Conservation (phyloP, 2,113 vertebrate species). For the Bucco capensis region DNA sequence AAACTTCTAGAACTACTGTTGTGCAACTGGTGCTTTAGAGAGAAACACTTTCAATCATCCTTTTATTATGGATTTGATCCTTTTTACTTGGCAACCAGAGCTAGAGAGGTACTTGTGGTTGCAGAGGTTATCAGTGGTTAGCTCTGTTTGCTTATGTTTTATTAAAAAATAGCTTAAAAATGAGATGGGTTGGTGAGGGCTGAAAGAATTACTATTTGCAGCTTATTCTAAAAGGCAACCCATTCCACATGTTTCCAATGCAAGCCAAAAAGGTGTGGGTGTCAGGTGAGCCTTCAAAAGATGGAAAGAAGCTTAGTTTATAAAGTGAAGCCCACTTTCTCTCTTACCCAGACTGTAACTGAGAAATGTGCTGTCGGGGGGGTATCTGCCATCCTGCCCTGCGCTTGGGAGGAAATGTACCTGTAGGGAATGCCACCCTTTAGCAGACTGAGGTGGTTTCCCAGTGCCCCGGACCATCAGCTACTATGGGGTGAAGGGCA, state of each 20-base stretch:
- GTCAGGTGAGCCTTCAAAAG: neutral
- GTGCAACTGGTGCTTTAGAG: neutral
- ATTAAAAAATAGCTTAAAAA: slow-evolving; percentile 19
- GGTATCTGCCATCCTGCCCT: neutral
- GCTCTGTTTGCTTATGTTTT: neutral
- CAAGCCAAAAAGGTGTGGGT: neutral
- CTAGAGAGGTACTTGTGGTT: neutral
- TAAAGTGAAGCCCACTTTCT: neutral
- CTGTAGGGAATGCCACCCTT: rapidly evolving
- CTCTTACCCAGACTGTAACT: neutral
- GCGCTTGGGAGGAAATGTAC: neutral
- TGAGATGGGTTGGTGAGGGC: neutral
- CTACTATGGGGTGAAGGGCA: neutral
- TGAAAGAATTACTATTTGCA: neutral
- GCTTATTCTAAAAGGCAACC: neutral
- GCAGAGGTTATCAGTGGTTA: neutral
- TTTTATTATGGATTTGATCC: neutral
- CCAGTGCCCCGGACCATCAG: neutral
- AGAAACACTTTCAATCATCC: neutral
- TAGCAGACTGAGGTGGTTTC: rapidly evolving
- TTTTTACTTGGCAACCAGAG: neutral
- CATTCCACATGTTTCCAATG: neutral
- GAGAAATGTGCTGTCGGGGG: neutral
- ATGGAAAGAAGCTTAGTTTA: neutral
- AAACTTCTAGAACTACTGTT: slow-evolving; percentile 7